Conservation (phyloP, 2,113 vertebrate genomes). For the Chinchilla lanigera region DNA sequence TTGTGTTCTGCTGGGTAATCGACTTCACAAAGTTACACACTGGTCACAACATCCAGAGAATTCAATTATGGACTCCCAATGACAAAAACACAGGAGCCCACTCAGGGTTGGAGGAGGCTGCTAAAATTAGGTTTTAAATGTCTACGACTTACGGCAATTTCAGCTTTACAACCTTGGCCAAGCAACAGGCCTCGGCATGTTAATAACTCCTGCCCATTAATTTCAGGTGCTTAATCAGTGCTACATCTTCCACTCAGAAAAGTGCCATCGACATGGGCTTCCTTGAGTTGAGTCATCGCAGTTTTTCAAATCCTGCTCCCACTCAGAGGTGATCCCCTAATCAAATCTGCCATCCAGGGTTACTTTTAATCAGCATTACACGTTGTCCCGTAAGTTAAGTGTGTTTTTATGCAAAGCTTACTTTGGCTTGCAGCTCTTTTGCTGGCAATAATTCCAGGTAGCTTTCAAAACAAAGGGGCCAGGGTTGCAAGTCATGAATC, state of each 20-base stretch:
- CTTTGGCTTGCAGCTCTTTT: constrained; percentile 73
- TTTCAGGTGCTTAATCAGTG: constrained; percentile 72
- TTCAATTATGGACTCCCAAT: constrained; percentile 84
- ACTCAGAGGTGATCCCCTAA: not conserved
- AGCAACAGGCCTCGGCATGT: constrained; percentile 67
- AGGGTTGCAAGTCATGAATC: constrained; percentile 86
- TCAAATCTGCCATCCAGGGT: constrained; percentile 50
- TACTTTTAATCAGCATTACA: constrained; percentile 68
- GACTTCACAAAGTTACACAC: constrained; percentile 82
- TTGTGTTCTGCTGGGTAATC: constrained; percentile 81
- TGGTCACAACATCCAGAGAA: constrained; percentile 86
- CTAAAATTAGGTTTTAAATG: constrained; percentile 83
- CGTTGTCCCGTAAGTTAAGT: constrained; percentile 58
- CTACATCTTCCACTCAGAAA: not conserved
- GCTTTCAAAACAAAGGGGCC: constrained; percentile 82
- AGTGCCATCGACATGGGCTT: not conserved
- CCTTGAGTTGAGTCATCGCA: accelerated
- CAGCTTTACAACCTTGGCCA: constrained; percentile 60
- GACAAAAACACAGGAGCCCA: constrained; percentile 71
- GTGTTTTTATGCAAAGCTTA: constrained; percentile 76
- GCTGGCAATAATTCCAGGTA: constrained; percentile 82
- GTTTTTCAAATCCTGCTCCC: not conserved
- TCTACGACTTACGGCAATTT: constrained; percentile 56
- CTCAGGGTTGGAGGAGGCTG: constrained; percentile 71
- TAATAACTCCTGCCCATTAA: constrained; percentile 64